A percentile compares a stretch with the other conserved stretches of the same genome.
Conservation (phyloP, 30 jellyfish, hydroid and myxozoan species). For the Rhopilema esculentum region DNA sequence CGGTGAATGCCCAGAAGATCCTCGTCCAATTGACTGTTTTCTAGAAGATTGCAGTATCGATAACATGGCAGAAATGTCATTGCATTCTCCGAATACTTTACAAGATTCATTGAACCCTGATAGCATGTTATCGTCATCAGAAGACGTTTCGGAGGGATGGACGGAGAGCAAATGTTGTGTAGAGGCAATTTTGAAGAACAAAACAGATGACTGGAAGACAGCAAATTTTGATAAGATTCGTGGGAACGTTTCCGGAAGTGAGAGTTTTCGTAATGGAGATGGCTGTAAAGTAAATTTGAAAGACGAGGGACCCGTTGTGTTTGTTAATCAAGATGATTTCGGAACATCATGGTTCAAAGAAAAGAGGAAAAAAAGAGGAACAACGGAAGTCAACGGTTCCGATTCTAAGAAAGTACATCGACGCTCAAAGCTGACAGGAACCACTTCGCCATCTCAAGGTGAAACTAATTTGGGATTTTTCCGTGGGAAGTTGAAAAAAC, state of each 20-base stretch:
- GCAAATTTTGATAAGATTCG: slow-evolving; percentile 36
- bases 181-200: slow-evolving; percentile 44
- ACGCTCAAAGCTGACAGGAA: background rate
- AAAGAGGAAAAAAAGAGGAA: background rate
- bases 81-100: background rate
- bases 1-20: background rate
- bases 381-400: background rate
- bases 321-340: slow-evolving; percentile 24
- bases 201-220: slow-evolving; percentile 72
- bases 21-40: background rate
- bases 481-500: slow-evolving; percentile 38
- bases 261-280: background rate
- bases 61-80: background rate
- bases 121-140: background rate
- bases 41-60: background rate
- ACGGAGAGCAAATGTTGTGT: background rate
- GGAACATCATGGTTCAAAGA: slow-evolving; percentile 17
- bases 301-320: slow-evolving; percentile 26
- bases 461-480: slow-evolving; percentile 5
- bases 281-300: background rate
- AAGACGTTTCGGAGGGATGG: background rate
- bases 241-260: background rate
- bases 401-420: background rate
- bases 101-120: too few relatives aligned
- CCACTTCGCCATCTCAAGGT: background rate